Conservation (phyloP, 2,797 vertebrate genomes). For the Micrastur ruficollis region DNA sequence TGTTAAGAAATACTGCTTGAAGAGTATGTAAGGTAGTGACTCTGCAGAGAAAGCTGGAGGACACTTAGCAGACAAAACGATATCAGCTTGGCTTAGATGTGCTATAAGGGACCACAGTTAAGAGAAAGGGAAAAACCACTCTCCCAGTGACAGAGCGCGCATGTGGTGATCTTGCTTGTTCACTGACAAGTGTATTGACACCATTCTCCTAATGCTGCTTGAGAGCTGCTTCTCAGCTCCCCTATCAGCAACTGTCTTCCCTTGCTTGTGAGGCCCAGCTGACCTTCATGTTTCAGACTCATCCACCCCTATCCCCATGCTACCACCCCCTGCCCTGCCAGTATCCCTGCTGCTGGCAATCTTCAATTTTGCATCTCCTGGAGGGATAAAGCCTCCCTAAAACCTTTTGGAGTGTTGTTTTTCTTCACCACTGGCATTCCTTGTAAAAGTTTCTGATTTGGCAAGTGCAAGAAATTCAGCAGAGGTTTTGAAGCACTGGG, state of each 20-base stretch:
- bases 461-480: neutral
- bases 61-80: neutral
- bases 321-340: neutral
- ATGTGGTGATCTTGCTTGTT: neutral
- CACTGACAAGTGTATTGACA: rapidly evolving
- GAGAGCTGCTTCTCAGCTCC: neutral
- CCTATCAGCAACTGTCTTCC: neutral
- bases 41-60: neutral
- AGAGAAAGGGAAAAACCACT: neutral
- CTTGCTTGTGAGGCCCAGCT: neutral
- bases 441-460: neutral
- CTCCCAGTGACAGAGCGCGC: neutral
- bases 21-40: neutral
- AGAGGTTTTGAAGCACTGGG: neutral
- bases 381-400: neutral
- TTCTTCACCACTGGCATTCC: neutral
- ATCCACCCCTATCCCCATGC: rapidly evolving
- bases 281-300: neutral
- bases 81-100: neutral
- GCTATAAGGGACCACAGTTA: neutral
- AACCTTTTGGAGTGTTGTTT: neutral
- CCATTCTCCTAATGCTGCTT: neutral
- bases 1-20: neutral
- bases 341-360: neutral
- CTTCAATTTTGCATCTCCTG: neutral